Conservation (phyloP, 2,113 vertebrate species). For the Indri indri region DNA sequence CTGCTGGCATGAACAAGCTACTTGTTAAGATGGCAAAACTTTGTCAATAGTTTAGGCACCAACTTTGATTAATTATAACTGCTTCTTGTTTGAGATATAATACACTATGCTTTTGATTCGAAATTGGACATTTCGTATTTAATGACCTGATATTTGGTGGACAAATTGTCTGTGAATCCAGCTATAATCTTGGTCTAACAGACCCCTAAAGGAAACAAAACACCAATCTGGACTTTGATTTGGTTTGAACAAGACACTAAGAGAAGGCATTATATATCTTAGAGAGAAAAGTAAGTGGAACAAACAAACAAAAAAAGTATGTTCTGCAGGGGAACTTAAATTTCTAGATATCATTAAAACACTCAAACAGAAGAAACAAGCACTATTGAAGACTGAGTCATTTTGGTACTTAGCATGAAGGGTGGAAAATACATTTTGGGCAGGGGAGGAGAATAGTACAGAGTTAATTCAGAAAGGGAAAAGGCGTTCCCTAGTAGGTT, state of each 20-base stretch:
- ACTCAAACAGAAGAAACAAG: background rate
- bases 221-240: background rate
- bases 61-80: too few species aligned
- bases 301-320: background rate
- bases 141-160: background rate
- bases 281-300: background rate
- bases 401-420: background rate
- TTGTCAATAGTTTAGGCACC: too few species aligned
- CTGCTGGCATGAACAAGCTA: too few species aligned
- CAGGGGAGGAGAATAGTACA: background rate
- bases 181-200: background rate
- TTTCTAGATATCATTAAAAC: background rate
- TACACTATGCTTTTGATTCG: too few species aligned
- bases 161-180: background rate
- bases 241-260: conserved; percentile 27
- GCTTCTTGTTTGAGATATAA: too few species aligned
- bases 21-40: too few species aligned
- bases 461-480: background rate
- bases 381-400: background rate
- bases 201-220: background rate
- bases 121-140: too few species aligned
- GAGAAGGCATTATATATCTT: background rate
- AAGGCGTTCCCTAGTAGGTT: background rate
- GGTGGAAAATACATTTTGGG: background rate
- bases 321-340: background rate